Evolutionary conservation across 2,888 invertebrate species (phyloP), one percentile per base, ranked within the genome.

Genomic region (Pandemis cinnamomeana): DNA sequence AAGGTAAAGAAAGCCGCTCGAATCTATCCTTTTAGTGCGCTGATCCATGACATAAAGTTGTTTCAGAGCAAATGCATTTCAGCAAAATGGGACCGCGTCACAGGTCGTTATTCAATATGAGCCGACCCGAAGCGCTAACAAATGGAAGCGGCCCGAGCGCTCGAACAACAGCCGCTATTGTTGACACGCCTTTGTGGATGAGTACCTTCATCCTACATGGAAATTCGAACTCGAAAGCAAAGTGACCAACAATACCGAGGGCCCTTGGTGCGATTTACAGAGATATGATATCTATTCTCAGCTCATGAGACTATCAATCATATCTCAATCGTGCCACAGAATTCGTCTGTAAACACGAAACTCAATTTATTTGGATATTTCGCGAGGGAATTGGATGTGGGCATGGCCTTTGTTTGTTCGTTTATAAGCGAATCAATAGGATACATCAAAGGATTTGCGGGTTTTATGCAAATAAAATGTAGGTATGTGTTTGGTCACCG

Each of bases 21-120:
- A 55, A 20, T 55, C 55, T 11, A 46, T 44, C 11, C 7, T 10
- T 46, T 58, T 63, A 48, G 41, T 48, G 27, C n/a, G 63, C 2
- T 36, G 36, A 46, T 20, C 41, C 48, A 6, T 20, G 62, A 42
- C 61, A 42, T 41, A 11, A 7, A 68, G 46, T 13, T 68, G 55
- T 72, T 48, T 46, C 20, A 8, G 20, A 58, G 5, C n/a, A 42
- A 53, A n/a, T 63, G 62, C 62, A 68, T 72, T 72, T 51, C 13
- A 7, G 10, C 13, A 53, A 67, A 36, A 67, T 62, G 27, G 46
- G 15, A 58, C 66, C 20, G 13, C 15, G 77, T 77, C 77, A 61
- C 75, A 71, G 83, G 84, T 82, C 80, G 85, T 86, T 86, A 86
- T 87, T 84, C 84, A 84, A 84, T 86, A 85, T 81, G 81, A 84